Evolutionary conservation across 2,888 invertebrate genomes (phyloP), one percentile per base, ranked within the genome.

Genomic region (Blastobasis lacticolella): DNA sequence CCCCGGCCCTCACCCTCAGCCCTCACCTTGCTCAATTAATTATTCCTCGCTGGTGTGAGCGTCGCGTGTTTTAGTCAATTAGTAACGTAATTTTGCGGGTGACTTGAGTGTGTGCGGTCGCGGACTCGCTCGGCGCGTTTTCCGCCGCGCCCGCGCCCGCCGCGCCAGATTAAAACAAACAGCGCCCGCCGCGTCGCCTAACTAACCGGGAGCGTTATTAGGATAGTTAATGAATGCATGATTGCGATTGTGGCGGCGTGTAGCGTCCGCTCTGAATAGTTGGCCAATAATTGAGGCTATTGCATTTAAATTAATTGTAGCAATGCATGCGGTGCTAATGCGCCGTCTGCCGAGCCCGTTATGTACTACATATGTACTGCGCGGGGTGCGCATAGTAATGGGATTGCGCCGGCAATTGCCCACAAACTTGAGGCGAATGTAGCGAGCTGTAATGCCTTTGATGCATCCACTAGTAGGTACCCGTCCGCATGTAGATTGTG

Each of bases 31-130:
- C 85, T 85, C 86, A 85, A 88, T 87, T 88, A 87, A 87, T 87
- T 88, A 88, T 87, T 88, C 85, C 78, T 79, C 67, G 77, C 87
- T 81, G 87, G 87, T 84, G 87, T 86, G 84, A 87, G 86, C 80
- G 84, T 86, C 87, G 87, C 87, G 86, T 87, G 87, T 88, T 88
- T 87, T 85, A 88, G 81, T 87, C 88, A 88, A 88, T 88, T 88
- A 88, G 87, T 86, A 86, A 87, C 83, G 86, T 87, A 87, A 88
- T 88, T 88, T 86, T 87, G 87, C 79, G 87, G 87, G 80, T 82
- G 85, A 86, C 85, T 86, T 82, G 86, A 85, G 85, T 82, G 79
- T 80, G 78, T 80, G 82, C 75, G 79, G 75, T 74, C 76, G 77
- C 73, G 70, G 75, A 74, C 78, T 69, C 68, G 68, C 71, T 72